Evolutionary conservation across 2,888 invertebrate genomes (phyloP).

Genomic region (Leucophora obtusa): DNA sequence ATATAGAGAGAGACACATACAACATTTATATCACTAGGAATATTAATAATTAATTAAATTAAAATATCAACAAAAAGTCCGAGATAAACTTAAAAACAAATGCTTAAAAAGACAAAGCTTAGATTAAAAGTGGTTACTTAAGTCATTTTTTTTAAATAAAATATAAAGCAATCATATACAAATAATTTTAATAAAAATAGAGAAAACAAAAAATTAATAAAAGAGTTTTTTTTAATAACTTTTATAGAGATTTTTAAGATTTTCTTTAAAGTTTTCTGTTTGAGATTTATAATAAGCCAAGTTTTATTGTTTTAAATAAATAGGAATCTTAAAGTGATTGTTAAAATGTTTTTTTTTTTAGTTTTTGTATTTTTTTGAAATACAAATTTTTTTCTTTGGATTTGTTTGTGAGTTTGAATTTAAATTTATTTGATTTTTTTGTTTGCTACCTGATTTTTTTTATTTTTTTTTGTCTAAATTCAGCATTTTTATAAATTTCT

Average conservation of each 20-base stretch:
- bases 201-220: too few relatives aligned
- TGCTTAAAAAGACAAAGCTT: slow-evolving; percentile 13
- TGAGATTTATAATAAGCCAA: slow-evolving; percentile 16
- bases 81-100: not conserved
- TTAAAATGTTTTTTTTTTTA: slow-evolving; percentile 50
- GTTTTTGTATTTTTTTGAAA: slow-evolving; percentile 23
- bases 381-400: slow-evolving; percentile 50
- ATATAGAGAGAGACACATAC: slow-evolving; percentile 48
- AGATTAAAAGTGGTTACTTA: slow-evolving; percentile 22
- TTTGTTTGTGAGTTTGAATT: slow-evolving; percentile 39
- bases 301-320: slow-evolving; percentile 63
- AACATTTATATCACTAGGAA: slow-evolving; percentile 62
- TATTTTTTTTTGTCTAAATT: slow-evolving; percentile 59
- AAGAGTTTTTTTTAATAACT: not conserved
- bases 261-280: not conserved
- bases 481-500: slow-evolving; percentile 53
- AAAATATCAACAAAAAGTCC: slow-evolving; percentile 7
- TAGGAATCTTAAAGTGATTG: slow-evolving; percentile 65
- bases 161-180: slow-evolving; percentile 14
- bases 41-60: slow-evolving; percentile 20
- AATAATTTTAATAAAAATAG: slow-evolving; percentile 4
- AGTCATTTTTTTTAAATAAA: slow-evolving; percentile 24
- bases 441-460: slow-evolving; percentile 54
- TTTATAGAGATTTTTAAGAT: slow-evolving; percentile 20
- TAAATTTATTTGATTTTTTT: slow-evolving; percentile 29